phyloP scores from a whole-genome alignment of 2,113 vertebrate genomes.

The Onychostruthus taczanowskii region DNA sequence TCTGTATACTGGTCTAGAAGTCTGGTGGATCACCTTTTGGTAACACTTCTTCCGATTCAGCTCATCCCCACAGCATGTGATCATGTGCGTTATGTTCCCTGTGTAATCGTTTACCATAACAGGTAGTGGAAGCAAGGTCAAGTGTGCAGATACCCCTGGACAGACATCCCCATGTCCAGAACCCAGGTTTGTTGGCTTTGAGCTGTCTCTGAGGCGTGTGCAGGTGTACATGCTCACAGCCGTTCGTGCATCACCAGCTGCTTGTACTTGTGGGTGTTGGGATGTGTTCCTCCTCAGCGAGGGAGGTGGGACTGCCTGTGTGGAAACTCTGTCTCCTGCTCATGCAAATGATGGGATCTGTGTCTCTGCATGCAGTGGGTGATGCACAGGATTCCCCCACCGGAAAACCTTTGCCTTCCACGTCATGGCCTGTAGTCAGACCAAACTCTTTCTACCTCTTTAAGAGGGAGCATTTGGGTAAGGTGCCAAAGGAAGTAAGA shows the following conservation, averaged over 20 bases:
- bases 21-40: not conserved
- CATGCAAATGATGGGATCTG: not conserved
- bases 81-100: not conserved
- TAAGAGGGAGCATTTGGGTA: not conserved
- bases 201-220: accelerated
- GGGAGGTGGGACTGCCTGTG: not conserved
- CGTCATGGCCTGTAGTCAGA: not conserved
- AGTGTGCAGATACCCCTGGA: not conserved
- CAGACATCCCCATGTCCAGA: not conserved
- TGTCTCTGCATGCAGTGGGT: not conserved
- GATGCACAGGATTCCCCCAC: not conserved
- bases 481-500: not conserved
- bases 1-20: not conserved
- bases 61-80: not conserved
- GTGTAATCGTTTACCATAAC: not conserved
- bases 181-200: not conserved
- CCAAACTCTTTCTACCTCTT: not conserved
- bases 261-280: not conserved
- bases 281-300: not conserved
- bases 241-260: accelerated
- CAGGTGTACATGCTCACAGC: not conserved
- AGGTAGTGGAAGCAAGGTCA: not conserved
- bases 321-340: not conserved
- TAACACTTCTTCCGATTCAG: not conserved
- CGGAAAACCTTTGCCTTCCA: not conserved